Evolutionary conservation across 2,113 vertebrate genomes (phyloP), one percentile per base, ranked within the genome.

Genomic region (Epinephelus lanceolatus): DNA sequence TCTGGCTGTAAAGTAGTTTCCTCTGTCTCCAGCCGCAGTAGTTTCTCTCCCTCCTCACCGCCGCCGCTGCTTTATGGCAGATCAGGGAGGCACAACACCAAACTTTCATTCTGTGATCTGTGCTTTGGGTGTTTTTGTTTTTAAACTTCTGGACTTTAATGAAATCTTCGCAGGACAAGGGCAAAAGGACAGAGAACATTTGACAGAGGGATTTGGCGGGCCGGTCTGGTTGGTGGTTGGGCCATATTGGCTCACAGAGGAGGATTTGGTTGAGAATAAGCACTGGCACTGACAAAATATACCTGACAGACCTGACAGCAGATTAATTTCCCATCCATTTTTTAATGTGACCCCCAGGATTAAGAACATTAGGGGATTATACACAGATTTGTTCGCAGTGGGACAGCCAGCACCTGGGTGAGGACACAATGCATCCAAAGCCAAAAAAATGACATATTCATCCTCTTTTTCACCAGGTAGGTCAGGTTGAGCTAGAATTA

Each of bases 321-420:
- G 93, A 95, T 94, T 94, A 94, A 94, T 93, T 92, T 93, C 91
- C 93, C 91, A 92, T 93, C 88, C 89, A 91, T 87, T 93, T 93
- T 94, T 93, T 90, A 93, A 93, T 93, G 91, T 94, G 93, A 93
- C 91, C 89, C 42, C 76, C 77, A 59, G 93, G 94, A 95, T 95
- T 94, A 94, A 83, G 90, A 93, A 92, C 90, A 88, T 92, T 92
- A 91, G 88, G 37, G 91, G 94, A 94, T 94, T 94, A 94, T 92
- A 84, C 81, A 87, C 87, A 92, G 92, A 90, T 95, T 92, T 94
- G 87, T 82, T 92, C 83, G 85, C 52, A 65, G 86, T 71, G 85
- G 90, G 86, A 94, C 90, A 92, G 81, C 10, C 86, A 71, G 88
- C 83, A 92, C 93, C 93, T 94, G 90, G 79, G 60, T 25, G 60